These are phyloP conservation scores for Drosophila novamexicana DNA, from an alignment of 1,140 invertebrate species.

Conservation along the genomic window DNA sequence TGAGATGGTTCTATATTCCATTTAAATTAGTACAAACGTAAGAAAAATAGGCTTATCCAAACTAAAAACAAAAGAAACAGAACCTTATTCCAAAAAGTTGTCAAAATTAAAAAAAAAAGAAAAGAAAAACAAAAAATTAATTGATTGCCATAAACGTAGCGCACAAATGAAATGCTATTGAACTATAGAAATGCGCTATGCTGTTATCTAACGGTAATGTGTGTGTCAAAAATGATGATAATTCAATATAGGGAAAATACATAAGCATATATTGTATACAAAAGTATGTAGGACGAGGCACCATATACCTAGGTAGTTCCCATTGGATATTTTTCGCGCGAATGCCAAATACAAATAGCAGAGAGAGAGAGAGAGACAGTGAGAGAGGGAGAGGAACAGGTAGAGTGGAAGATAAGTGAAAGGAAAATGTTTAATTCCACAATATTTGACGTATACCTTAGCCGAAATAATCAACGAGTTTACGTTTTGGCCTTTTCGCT, in stretches of 20 bases:
- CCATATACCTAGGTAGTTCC: slow-evolving; percentile 56
- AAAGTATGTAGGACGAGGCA: slow-evolving; percentile 44
- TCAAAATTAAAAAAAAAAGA: neutral
- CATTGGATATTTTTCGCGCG: slow-evolving; percentile 50
- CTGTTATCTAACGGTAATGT: slow-evolving; percentile 57
- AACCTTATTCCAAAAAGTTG: slow-evolving; percentile 11
- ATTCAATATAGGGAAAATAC: slow-evolving; percentile 36
- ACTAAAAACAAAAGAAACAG: slow-evolving; percentile 25
- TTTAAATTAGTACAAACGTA: slow-evolving; percentile 78
- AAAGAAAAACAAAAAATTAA: slow-evolving; percentile 14
- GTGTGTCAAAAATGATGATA: slow-evolving; percentile 65
- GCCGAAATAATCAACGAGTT: slow-evolving; percentile 40
- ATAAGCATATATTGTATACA: slow-evolving; percentile 33
- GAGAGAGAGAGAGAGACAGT: neutral
- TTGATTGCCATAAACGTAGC: slow-evolving; percentile 45
- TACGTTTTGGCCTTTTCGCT: slow-evolving; percentile 43
- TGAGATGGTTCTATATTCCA: slow-evolving; percentile 66
- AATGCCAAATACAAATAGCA: slow-evolving; percentile 54
- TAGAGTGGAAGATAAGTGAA: slow-evolving; percentile 6
- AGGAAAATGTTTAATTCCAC: slow-evolving; percentile 23
- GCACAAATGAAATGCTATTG: slow-evolving; percentile 42
- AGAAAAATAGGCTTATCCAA: slow-evolving; percentile 49
- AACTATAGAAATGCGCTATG: slow-evolving; percentile 48
- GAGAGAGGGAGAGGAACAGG: neutral
- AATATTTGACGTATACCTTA: slow-evolving; percentile 27